Evolutionary conservation across 2,888 invertebrate species (phyloP), one percentile per base, ranked within the genome.

Genomic region (Stenichneumon culpator): DNA sequence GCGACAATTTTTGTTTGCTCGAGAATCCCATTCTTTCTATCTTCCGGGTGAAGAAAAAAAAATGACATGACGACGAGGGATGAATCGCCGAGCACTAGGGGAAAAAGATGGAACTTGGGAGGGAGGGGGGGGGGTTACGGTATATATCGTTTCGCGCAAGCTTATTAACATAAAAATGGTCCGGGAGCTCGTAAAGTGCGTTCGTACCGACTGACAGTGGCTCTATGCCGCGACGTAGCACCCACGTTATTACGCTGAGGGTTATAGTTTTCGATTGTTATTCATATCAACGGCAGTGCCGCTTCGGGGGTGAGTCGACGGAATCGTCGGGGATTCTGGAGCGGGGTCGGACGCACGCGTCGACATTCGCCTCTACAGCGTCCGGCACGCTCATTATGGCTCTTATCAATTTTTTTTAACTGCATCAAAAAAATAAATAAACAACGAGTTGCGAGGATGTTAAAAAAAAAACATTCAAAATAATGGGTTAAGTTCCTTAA

Each of bases 91-190:
- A 63, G 50, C 54, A 73, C 57, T 44, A 54, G 68, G 16, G 65
- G 65, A 63, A 44, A 39, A 67, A 73, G 32, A 60, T 25, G 57
- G 2, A 57, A 47, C 32, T 36, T 3, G 28, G 3, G 28, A 3
- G 28, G 28, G 28, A 3, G 3, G 36, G 57, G 6, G 5, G 39
- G 63, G 50, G 57, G 36, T 57, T 7, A 25, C 14, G 25, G 19
- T 77, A 19, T 78, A 57, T 69, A 60, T 25, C 68, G 57, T 63
- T 67, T 68, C 65, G 32, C 68, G 63, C 82, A 57, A 88, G 89
- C 88, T 89, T 89, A 91, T 93, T 92, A 93, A 92, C 92, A 93
- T 92, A 92, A 93, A 93, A 93, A 93, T 92, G 89, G 87, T 79
- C 79, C 63, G 78, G 79, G 86, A 63, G 87, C 87, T 90, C 90